A percentile compares a stretch with the other conserved stretches of the same genome.
Evolutionary conservation across 2,113 vertebrate genomes (phyloP).

Genomic region (Crotalus viridis): DNA sequence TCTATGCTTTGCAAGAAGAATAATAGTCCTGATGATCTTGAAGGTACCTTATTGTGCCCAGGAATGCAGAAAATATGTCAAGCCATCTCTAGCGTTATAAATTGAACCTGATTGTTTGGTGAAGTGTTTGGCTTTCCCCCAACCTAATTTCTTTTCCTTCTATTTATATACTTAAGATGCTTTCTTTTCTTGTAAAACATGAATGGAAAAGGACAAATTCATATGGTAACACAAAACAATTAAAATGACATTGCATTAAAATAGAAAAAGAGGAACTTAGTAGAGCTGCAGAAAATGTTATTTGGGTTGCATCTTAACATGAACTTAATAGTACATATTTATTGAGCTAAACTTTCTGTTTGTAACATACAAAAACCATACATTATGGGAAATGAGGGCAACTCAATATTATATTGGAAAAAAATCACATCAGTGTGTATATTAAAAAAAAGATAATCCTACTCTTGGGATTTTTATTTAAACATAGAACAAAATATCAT

Average conservation of each 20-base stretch:
- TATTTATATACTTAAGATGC: not conserved
- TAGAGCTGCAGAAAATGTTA: not conserved
- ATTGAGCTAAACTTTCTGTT: not conserved
- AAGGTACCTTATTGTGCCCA: slow-evolving; percentile 57
- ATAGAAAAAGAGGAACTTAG: not conserved
- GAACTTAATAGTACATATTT: not conserved
- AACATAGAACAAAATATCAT: not conserved
- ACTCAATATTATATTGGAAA: not conserved
- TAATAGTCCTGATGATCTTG: slow-evolving; percentile 57
- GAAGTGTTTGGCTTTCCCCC: not conserved
- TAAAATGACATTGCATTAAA: not conserved
- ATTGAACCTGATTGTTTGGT: not conserved
- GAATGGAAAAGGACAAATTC: not conserved
- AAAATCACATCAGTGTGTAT: not conserved
- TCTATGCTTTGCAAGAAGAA: slow-evolving; percentile 51
- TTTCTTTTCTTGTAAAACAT: not conserved
- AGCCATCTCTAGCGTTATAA: not conserved
- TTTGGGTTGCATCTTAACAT: not conserved
- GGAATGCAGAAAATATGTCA: slow-evolving; percentile 39
- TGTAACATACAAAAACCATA: not conserved
- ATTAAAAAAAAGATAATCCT: not conserved
- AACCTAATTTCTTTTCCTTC: not conserved
- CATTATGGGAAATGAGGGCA: not conserved
- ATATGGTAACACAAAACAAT: not conserved
- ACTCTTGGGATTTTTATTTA: not conserved